Conservation (phyloP, 2,888 invertebrate species). For the Apodemia mormo region DNA sequence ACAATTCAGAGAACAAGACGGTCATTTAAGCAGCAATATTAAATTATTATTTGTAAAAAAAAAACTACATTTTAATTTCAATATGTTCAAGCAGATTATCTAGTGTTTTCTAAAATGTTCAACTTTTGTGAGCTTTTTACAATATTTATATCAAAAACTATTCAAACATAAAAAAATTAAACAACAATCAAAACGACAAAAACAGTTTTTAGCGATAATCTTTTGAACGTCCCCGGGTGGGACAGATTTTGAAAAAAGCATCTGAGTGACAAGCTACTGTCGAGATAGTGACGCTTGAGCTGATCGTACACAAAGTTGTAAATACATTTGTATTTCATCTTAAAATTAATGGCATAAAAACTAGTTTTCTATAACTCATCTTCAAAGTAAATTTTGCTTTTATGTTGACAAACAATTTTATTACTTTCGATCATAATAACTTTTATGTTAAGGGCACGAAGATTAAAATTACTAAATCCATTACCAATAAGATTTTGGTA, state of each 20-base stretch:
- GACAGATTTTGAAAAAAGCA: slow-evolving; percentile 46
- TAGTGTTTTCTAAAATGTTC: too few relatives aligned
- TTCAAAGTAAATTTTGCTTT: slow-evolving; percentile 23
- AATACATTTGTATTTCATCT: slow-evolving; percentile 12
- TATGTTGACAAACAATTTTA: slow-evolving; percentile 30
- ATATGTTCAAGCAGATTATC: too few relatives aligned
- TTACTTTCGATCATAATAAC: slow-evolving; percentile 25
- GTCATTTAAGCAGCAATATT: too few relatives aligned
- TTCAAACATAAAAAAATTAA: slow-evolving; percentile 14
- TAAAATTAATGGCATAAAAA: slow-evolving; percentile 16
- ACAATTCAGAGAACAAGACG: too few relatives aligned
- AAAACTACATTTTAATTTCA: too few relatives aligned
- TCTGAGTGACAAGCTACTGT: slow-evolving; percentile 45
- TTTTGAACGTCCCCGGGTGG: slow-evolving; percentile 40
- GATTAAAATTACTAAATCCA: slow-evolving; percentile 21
- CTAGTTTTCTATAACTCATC: slow-evolving; percentile 20
- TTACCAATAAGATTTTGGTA: slow-evolving; percentile 18
- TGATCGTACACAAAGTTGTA: slow-evolving; percentile 30
- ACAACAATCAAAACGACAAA: slow-evolving; percentile 28
- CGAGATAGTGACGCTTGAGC: slow-evolving; percentile 42
- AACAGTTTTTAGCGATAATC: slow-evolving; percentile 40
- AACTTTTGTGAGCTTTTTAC: too few relatives aligned
- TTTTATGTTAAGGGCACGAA: slow-evolving; percentile 21
- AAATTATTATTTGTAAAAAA: too few relatives aligned
- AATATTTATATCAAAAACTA: neutral